Base-by-base conservation (phyloP, 2,888 invertebrate species). In the Drosophila nr. perissopoda region DNA sequence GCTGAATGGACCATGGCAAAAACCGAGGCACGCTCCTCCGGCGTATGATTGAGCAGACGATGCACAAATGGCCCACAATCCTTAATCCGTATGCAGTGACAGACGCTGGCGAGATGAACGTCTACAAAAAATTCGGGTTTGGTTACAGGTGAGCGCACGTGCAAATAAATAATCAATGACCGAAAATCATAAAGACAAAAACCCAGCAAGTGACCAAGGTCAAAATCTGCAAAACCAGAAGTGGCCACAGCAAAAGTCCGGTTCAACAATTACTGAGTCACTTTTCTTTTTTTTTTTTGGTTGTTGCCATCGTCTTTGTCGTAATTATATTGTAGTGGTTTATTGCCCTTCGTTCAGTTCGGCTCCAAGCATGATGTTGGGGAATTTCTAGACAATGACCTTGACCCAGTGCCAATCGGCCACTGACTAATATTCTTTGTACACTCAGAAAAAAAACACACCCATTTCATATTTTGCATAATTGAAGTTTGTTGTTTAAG, bases 31-130 rank as follows among this genome's bases (percentile, higher is more conserved):
- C 84, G 80, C 36, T 90, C 76, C 16, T 88, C 79, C 1, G 66
- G 64, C 21, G 65, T 65, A 13, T 85, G 90, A 64, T 83, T 80
- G 11, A 83, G 75, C 69, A 91, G 76, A 1, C 89, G 73, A 5
- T 60, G 80, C 2, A 80, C 81, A 49, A 92, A 88, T 29, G 77
- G 63, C 21, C 73, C 68, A 60, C 93, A 93, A 57, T 91, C 86
- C 74, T 83, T 87, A 4, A 92, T 65, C 31, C 86, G 88, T 8
- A 92, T 79, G 61, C 93, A 93, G 49, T 90, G 84, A 61, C 93
- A 93, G 58, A 61, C 25, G 25, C 56, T 60, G 33, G 67, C 67
- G 21, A 59, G 34, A 48, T 45, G 48, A 52, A 52, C 53, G 53
- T 11, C 89, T 89, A 33, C 36, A 67, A 71, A 58, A 56, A 21